phyloP scores from a whole-genome alignment of 2,113 vertebrate species.

The Hemichromis elongatus region DNA sequence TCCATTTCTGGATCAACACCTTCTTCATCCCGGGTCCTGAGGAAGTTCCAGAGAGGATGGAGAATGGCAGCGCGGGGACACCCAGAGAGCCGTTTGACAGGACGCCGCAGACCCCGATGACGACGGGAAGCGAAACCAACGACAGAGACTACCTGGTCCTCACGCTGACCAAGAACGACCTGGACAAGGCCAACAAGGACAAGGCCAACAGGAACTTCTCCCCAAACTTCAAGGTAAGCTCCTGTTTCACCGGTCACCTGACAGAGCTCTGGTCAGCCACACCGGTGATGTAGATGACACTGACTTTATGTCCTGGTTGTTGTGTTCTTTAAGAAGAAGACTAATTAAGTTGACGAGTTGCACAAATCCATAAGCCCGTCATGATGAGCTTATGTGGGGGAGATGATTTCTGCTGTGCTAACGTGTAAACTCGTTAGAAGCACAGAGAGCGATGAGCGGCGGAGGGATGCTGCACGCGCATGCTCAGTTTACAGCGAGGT shows the following conservation, averaged over 20 bases:
- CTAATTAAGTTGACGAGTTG: not conserved
- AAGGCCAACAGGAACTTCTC: conserved; percentile 98
- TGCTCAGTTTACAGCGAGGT: not conserved
- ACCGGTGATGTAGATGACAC: accelerated
- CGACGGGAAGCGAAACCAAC: conserved; percentile 76
- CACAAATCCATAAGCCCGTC: not conserved
- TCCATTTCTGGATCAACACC: conserved; percentile 99
- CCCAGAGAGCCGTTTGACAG: not conserved
- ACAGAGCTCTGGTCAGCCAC: not conserved
- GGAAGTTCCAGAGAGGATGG: conserved; percentile 86
- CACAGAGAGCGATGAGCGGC: not conserved
- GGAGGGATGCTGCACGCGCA: not conserved
- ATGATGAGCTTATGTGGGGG: not conserved
- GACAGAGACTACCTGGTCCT: conserved; percentile 91
- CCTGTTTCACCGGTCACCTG: not conserved
- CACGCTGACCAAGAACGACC: conserved; percentile 92
- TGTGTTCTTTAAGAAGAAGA: not conserved
- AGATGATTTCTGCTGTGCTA: not conserved
- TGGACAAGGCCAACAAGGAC: conserved; percentile 99
- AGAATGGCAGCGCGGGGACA: conserved; percentile 82
- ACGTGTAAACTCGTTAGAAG: not conserved
- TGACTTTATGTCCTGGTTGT: not conserved
- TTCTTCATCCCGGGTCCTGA: conserved; percentile 96
- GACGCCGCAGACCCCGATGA: not conserved
- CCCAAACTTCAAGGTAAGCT: conserved; percentile 93